phyloP scores from a whole-genome alignment of 2,797 vertebrate genomes.

The Nyctalus aviator region DNA sequence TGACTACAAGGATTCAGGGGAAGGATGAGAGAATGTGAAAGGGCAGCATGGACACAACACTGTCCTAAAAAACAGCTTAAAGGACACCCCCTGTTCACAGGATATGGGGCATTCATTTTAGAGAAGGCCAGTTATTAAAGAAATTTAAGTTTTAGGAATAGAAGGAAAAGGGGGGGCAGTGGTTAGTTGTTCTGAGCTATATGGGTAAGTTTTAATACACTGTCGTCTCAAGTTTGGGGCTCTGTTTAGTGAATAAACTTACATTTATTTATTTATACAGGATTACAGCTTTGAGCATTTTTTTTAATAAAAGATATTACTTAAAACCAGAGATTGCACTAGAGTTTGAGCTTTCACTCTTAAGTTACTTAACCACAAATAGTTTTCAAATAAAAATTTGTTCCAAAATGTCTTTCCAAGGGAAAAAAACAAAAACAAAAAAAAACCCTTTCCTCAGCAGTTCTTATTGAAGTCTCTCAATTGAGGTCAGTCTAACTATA shows the following conservation, averaged over 20 bases:
- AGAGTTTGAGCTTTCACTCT: slow-evolving; percentile 57
- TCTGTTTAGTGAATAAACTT: slow-evolving; percentile 10
- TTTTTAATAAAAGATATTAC: slow-evolving; percentile 41
- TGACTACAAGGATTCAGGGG: neutral
- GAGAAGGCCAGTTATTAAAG: slow-evolving; percentile 18
- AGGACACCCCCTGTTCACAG: neutral
- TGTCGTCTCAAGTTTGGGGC: neutral
- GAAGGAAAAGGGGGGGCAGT: neutral
- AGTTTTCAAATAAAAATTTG: slow-evolving; percentile 57
- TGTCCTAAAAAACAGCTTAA: slow-evolving; percentile 30
- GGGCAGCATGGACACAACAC: neutral
- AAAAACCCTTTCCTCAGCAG: neutral
- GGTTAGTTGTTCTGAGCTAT: slow-evolving; percentile 36
- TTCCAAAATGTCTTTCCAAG: slow-evolving; percentile 28
- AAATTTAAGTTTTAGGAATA: slow-evolving; percentile 52
- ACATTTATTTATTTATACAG: slow-evolving; percentile 9
- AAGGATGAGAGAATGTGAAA: neutral
- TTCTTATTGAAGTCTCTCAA: slow-evolving; percentile 34
- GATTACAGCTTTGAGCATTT: slow-evolving; percentile 15
- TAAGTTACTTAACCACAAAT: slow-evolving; percentile 23
- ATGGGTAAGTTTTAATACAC: neutral
- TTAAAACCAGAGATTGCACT: slow-evolving; percentile 35
- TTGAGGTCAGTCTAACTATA: neutral
- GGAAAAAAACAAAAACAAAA: neutral
- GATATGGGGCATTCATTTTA: neutral